A percentile compares a stretch with the other conserved stretches of the same genome.
Evolutionary conservation across 2,113 vertebrate species (phyloP).

Genomic region (Engystomops pustulosus): DNA sequence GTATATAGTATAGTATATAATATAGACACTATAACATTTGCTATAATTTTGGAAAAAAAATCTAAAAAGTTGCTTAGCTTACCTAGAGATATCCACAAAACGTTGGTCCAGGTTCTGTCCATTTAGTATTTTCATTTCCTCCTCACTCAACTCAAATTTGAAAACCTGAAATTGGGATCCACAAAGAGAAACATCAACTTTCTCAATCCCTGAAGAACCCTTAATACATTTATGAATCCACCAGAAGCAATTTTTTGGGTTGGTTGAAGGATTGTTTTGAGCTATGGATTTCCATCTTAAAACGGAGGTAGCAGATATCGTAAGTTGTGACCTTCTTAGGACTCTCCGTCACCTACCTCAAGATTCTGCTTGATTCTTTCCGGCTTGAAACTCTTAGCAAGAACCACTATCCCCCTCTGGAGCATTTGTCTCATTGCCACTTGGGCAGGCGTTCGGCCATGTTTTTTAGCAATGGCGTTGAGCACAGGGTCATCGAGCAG

Average conservation of each 20-base stretch:
- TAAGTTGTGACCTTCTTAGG: too few relatives aligned
- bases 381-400: slow-evolving; percentile 60
- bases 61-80: neutral
- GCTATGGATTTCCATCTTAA: too few relatives aligned
- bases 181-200: neutral
- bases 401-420: slow-evolving; percentile 58
- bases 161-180: neutral
- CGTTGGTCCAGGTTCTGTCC: neutral
- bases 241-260: too few relatives aligned
- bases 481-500: slow-evolving; percentile 63
- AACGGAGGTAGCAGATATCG: too few relatives aligned
- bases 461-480: slow-evolving; percentile 56
- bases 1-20: too few relatives aligned
- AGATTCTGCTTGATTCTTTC: slow-evolving; percentile 62
- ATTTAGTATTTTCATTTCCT: neutral
- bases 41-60: neutral
- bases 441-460: slow-evolving; percentile 56
- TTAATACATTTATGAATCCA: too few relatives aligned
- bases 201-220: neutral
- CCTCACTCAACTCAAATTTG: neutral
- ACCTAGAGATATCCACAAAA: neutral
- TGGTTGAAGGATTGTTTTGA: too few relatives aligned
- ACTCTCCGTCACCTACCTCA: slow-evolving; percentile 49
- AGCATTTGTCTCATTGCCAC: slow-evolving; percentile 62
- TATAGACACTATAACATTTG: too few relatives aligned